Evolutionary conservation across 2,888 invertebrate species (phyloP).

Genomic region (Acanthococcus lagerstroemiae): DNA sequence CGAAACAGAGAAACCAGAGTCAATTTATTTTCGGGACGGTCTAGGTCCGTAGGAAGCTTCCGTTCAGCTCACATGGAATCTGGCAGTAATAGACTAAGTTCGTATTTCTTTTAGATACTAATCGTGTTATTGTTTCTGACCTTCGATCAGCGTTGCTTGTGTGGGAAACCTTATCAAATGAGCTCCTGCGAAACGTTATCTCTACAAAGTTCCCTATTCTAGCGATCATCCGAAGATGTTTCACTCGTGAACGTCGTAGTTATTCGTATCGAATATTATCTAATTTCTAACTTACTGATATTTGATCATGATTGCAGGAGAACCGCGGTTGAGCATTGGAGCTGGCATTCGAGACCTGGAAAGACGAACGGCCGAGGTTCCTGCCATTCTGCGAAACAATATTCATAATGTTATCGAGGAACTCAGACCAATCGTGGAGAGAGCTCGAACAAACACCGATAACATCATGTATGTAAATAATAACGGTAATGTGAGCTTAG

Average conservation of each 20-base stretch:
- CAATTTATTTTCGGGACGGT: slow-evolving; percentile 15
- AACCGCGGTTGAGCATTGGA: slow-evolving; percentile 31
- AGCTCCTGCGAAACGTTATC: too few species aligned
- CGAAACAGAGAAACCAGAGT: slow-evolving; percentile 18
- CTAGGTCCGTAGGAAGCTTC: slow-evolving; percentile 23
- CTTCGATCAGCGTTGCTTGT: too few species aligned
- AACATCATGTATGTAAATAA: slow-evolving; percentile 15
- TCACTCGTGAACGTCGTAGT: background rate
- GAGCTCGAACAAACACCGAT: slow-evolving; percentile 37
- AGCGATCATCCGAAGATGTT: too few species aligned
- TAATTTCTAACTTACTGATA: too few species aligned
- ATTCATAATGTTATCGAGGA: slow-evolving; percentile 49
- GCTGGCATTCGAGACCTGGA: slow-evolving; percentile 33
- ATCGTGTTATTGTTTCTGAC: too few species aligned
- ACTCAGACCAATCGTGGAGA: slow-evolving; percentile 56
- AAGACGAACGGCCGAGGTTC: slow-evolving; percentile 37
- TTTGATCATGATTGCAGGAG: slow-evolving; percentile 16
- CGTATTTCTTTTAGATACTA: background rate
- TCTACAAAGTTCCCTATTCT: too few species aligned
- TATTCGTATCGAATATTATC: background rate
- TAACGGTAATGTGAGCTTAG: slow-evolving; percentile 2
- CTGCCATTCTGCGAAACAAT: slow-evolving; percentile 39
- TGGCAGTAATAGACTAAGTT: slow-evolving; percentile 15
- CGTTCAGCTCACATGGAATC: slow-evolving; percentile 17
- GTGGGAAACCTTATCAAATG: too few species aligned